Percentiles rank a stretch among this genome's conserved stretches.
phyloP scores from a whole-genome alignment of 2,797 vertebrate species.

The Poeciliopsis infans region DNA sequence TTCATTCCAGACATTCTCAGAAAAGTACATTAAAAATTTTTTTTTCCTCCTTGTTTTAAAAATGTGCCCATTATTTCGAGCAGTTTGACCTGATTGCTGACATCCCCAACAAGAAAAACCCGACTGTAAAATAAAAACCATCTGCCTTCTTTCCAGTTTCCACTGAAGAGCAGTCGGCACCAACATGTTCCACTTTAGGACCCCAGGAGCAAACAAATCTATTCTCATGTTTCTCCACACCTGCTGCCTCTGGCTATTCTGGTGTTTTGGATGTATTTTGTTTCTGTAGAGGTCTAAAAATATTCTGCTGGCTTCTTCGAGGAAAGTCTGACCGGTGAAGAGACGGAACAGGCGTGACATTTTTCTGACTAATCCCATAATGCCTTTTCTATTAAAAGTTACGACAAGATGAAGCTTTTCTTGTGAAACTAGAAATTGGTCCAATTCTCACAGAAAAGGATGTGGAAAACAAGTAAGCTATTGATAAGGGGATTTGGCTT shows the following conservation, averaged over 20 bases:
- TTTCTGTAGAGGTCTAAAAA: slow-evolving; percentile 38
- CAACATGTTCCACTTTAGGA: neutral
- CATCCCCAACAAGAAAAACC: slow-evolving; percentile 47
- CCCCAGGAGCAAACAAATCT: slow-evolving; percentile 36
- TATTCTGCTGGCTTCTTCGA: slow-evolving; percentile 23
- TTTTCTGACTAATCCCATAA: neutral
- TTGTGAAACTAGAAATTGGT: slow-evolving; percentile 36
- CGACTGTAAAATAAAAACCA: slow-evolving; percentile 43
- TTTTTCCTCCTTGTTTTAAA: neutral
- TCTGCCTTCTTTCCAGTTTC: slow-evolving; percentile 30
- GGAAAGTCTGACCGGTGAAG: neutral
- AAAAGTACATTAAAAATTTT: neutral
- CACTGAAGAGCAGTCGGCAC: slow-evolving; percentile 20
- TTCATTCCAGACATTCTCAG: slow-evolving; percentile 53
- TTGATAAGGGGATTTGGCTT: slow-evolving; percentile 61
- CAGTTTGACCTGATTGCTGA: slow-evolving; percentile 34
- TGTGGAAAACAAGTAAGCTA: slow-evolving; percentile 46
- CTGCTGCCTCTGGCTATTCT: slow-evolving; percentile 52
- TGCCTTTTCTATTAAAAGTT: slow-evolving; percentile 5
- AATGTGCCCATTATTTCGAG: slow-evolving; percentile 34
- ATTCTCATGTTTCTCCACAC: slow-evolving; percentile 54
- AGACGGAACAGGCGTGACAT: neutral
- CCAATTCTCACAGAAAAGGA: slow-evolving; percentile 21
- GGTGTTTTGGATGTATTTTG: slow-evolving; percentile 38
- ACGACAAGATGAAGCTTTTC: slow-evolving; percentile 3